Evolutionary conservation across 2,888 invertebrate species (phyloP), one percentile per base, ranked within the genome.

Genomic region (Brassicogethes aeneus): DNA sequence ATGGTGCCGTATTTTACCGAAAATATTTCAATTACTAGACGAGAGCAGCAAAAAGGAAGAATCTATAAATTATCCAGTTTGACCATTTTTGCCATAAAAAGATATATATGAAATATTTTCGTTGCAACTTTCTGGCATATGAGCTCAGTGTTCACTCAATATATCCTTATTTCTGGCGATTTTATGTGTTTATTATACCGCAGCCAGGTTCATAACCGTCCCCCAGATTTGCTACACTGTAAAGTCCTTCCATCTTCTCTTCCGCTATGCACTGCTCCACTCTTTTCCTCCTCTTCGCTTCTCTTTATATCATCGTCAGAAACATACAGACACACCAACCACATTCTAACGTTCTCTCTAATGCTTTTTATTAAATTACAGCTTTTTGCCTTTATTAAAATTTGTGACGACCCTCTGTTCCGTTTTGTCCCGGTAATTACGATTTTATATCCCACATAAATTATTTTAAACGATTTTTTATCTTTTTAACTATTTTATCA

Each of bases 121-220:
- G 60, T 63, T 62, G 61, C 62, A 60, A 64, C 57, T 62, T 52
- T 62, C 57, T 54, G 56, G 54, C 51, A 50, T 54, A 55, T 55
- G 41, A 57, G 58, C 57, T 60, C 58, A 55, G 58, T 62, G 59
- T 54, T 64, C 65, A 67, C 65, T 67, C 68, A 66, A 68, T 68
- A 68, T 68, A 68, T 68, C 69, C 68, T 66, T 66, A 68, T 69
- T 68, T 62, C 65, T 63, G 65, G 61, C 65, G 65, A 66, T 67
- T 69, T 68, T 69, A 69, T 66, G 66, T 63, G 63, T 66, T 66
- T 68, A 69, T 69, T 69, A 69, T 69, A 68, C 69, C 55, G 63
- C 63, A 63, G 61, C 57, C 55, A 60, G 63, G 65, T 67, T 66
- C 65, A 68, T 68, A 68, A 66, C 62, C 56, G 59, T 58, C 54